A percentile compares a stretch with the other conserved stretches of the same genome.
Evolutionary conservation across 1,140 invertebrate species (phyloP).

Genomic region (Teleopsis dalmanni): DNA sequence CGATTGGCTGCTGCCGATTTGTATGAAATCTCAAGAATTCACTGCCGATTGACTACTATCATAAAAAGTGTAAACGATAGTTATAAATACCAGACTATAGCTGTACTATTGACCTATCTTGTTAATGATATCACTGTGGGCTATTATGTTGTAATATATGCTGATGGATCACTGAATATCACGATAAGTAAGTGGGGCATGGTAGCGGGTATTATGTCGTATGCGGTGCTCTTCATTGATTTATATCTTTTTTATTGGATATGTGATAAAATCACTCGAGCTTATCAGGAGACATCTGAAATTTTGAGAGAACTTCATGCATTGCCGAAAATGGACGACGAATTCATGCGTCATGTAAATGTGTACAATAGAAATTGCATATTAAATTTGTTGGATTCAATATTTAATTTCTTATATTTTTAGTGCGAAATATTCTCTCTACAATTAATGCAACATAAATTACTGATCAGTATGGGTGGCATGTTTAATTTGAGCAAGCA

Average conservation of each 20-base stretch:
- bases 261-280: not conserved
- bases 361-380: not conserved
- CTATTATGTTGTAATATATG: not conserved
- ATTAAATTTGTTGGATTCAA: not conserved
- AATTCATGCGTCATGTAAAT: not conserved
- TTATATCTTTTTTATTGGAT: slow-evolving; percentile 1
- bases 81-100: not conserved
- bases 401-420: not conserved
- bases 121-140: not conserved
- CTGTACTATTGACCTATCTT: not conserved
- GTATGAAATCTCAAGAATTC: not conserved
- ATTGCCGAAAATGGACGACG: not conserved
- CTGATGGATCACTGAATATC: not conserved
- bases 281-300: not conserved
- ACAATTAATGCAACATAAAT: slow-evolving; percentile 2
- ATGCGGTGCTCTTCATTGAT: not conserved
- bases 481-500: not conserved
- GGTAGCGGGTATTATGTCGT: not conserved
- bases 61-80: not conserved
- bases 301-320: not conserved
- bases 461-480: not conserved
- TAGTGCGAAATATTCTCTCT: not conserved
- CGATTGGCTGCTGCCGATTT: not conserved
- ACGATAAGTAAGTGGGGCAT: not conserved
- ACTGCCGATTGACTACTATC: not conserved